A percentile compares a stretch with the other conserved stretches of the same genome.
Evolutionary conservation across 2,888 invertebrate genomes (phyloP).

Genomic region (Hypercompe scribonia): DNA sequence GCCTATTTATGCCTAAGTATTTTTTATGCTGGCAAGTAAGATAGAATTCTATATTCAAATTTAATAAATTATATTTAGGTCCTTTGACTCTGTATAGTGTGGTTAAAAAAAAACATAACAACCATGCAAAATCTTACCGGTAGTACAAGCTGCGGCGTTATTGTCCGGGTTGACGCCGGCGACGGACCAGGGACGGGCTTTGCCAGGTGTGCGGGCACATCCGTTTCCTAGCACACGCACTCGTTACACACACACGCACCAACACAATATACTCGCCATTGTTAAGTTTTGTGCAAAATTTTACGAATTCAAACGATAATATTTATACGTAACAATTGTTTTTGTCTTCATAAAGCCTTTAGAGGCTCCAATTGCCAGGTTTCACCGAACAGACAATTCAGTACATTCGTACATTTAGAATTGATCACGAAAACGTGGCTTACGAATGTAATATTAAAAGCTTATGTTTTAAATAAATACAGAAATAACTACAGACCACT

Average conservation of each 20-base stretch:
- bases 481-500: not conserved
- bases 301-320: slow-evolving; percentile 13
- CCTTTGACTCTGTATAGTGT: not conserved
- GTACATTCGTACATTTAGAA: not conserved
- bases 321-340: too few species aligned
- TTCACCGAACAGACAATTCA: not conserved
- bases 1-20: too few species aligned
- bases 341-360: too few species aligned
- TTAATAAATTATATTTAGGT: not conserved
- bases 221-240: slow-evolving; percentile 75
- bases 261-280: slow-evolving; percentile 18
- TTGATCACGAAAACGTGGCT: not conserved
- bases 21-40: not conserved
- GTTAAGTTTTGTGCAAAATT: slow-evolving; percentile 28
- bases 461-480: not conserved
- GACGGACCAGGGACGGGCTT: slow-evolving; percentile 85
- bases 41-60: not conserved
- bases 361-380: too few species aligned
- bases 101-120: not conserved
- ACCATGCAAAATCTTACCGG: slow-evolving; percentile 68
- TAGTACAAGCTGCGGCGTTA: slow-evolving; percentile 77
- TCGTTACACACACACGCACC: slow-evolving; percentile 38
- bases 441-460: not conserved
- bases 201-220: slow-evolving; percentile 78
- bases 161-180: slow-evolving; percentile 81